Evolutionary conservation across 2,113 vertebrate species (phyloP).

Genomic region (Balaenoptera acutorostrata): DNA sequence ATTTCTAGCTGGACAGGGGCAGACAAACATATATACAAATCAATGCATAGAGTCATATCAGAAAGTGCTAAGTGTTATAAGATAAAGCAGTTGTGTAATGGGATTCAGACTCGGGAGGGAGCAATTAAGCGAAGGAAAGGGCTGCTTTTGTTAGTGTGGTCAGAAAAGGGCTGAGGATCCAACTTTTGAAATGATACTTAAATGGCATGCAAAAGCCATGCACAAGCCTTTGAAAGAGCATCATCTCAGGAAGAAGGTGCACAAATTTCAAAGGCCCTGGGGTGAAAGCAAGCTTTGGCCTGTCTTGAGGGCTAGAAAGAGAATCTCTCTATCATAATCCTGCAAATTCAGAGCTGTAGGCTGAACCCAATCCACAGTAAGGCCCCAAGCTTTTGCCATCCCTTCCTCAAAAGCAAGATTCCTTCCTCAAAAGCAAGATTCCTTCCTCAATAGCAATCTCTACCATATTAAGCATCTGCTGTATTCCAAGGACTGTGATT

Average conservation of each 20-base stretch:
- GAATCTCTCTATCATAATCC: neutral
- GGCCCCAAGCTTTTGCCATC: neutral
- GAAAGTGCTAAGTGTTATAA: neutral
- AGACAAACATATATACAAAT: conserved; percentile 30
- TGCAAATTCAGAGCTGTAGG: neutral
- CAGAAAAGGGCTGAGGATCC: neutral
- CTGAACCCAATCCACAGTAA: neutral
- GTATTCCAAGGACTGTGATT: neutral
- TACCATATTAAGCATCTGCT: neutral
- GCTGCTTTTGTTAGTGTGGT: neutral
- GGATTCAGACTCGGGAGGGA: neutral
- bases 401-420: neutral
- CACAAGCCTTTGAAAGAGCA: neutral
- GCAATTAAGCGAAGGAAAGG: neutral
- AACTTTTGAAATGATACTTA: neutral
- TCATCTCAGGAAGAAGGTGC: neutral
- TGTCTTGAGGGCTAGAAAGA: neutral
- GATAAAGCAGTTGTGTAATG: neutral
- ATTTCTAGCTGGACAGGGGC: neutral
- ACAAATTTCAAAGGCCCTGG: neutral
- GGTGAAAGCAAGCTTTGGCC: neutral
- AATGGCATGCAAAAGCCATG: neutral
- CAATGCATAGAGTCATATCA: neutral
- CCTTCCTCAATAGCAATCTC: neutral
- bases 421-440: neutral